A percentile compares a stretch with the other conserved stretches of the same genome.
These are phyloP conservation scores for Zaprionus ornatus DNA, from an alignment of 1,140 invertebrate genomes.

Conservation along the genomic window DNA sequence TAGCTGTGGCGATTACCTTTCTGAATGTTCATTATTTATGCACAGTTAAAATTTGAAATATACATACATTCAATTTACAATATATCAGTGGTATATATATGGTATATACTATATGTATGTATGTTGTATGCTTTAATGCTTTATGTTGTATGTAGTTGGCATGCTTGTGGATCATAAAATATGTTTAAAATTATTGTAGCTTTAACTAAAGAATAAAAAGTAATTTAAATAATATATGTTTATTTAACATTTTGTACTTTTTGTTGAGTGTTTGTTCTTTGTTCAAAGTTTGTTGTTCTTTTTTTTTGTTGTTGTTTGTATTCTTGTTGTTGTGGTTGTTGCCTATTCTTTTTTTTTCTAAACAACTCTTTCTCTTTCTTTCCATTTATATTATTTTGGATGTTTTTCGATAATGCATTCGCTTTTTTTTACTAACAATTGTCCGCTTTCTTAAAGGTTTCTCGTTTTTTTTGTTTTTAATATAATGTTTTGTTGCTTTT, in stretches of 20 bases:
- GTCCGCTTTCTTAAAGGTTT: constrained; percentile 46
- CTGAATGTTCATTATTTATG: constrained; percentile 35
- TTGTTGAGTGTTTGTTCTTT: constrained; percentile 79
- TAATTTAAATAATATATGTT: constrained; percentile 78
- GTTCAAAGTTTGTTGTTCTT: constrained; percentile 43
- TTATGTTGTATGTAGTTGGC: constrained; percentile 30
- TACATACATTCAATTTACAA: constrained; percentile 36
- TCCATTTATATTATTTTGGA: constrained; percentile 31
- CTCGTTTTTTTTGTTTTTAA: constrained; percentile 51
- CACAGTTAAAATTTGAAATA: constrained; percentile 48
- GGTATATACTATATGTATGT: constrained; percentile 18
- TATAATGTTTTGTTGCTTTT: constrained; percentile 73
- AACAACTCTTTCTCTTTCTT: constrained; percentile 42
- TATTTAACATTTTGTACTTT: constrained; percentile 82
- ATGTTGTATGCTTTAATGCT: constrained; percentile 19
- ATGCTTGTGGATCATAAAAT: constrained; percentile 43
- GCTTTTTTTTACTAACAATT: constrained; percentile 74
- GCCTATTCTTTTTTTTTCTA: background rate
- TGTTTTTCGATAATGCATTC: constrained; percentile 45
- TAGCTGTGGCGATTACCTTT: background rate
- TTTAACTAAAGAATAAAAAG: constrained; percentile 72
- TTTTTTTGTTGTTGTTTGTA: constrained; percentile 22
- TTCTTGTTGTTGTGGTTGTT: constrained; percentile 27
- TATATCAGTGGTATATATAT: constrained; percentile 19
- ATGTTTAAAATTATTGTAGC: constrained; percentile 59